These are phyloP conservation scores for Mesodorylaimus sp. DNA, from an alignment of 2,888 invertebrate genomes.

Conservation along the genomic window DNA sequence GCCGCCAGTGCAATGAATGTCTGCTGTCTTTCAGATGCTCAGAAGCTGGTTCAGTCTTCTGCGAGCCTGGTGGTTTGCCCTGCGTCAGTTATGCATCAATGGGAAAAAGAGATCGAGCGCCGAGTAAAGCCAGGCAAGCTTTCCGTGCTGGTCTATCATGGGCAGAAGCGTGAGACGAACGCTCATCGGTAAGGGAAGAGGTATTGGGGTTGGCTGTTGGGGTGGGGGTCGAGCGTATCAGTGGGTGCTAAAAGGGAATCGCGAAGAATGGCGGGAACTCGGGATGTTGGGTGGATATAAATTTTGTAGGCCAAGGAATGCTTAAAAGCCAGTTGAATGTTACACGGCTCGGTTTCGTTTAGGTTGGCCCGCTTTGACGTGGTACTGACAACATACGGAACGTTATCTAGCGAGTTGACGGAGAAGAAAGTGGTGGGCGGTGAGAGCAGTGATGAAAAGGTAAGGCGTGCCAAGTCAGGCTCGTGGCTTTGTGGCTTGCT, in stretches of 20 bases:
- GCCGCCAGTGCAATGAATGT: too few species aligned
- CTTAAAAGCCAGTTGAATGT: neutral
- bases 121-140: conserved; percentile 43
- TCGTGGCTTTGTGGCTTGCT: neutral
- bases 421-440: conserved; percentile 18
- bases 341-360: neutral
- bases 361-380: conserved; percentile 53
- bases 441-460: conserved; percentile 21
- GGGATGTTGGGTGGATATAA: too few species aligned
- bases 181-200: conserved; percentile 7
- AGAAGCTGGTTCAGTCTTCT: too few species aligned
- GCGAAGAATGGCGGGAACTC: too few species aligned
- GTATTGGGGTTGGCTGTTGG: neutral
- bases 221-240: too few species aligned
- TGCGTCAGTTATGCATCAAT: conserved; percentile 71
- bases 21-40: too few species aligned
- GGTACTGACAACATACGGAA: conserved; percentile 71
- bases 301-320: too few species aligned
- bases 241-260: too few species aligned
- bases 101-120: conserved; percentile 56
- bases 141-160: conserved; percentile 56
- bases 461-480: neutral
- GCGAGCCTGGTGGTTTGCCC: conserved; percentile 64
- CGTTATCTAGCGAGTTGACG: conserved; percentile 38
- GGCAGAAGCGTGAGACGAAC: conserved; percentile 47